Evolutionary conservation across 92 coral and sea anemone species (phyloP).

Genomic region (Epizoanthus illoricatus): DNA sequence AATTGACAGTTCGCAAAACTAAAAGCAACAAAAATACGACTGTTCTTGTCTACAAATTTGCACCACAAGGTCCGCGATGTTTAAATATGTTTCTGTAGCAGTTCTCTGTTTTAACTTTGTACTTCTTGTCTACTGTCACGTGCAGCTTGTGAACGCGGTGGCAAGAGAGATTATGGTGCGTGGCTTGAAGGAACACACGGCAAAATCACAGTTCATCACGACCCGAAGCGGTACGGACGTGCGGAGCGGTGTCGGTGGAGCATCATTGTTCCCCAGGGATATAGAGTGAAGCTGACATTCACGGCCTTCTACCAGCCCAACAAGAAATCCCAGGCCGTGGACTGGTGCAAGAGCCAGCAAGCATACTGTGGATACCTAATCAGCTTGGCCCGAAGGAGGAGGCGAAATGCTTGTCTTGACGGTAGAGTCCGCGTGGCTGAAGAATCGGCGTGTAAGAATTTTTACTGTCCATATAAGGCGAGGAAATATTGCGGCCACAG

Average conservation of each 20-base stretch:
- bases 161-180: neutral
- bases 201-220: neutral
- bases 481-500: slow-evolving; percentile 18
- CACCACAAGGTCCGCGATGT: no score
- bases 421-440: neutral
- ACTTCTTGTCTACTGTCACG: neutral
- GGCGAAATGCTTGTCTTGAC: neutral
- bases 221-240: neutral
- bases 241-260: slow-evolving; percentile 10
- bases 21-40: no score
- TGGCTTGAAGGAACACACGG: slow-evolving; percentile 5
- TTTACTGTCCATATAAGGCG: slow-evolving; percentile 9
- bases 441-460: neutral
- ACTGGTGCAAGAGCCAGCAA: slow-evolving; percentile 13
- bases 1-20: no score
- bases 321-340: neutral
- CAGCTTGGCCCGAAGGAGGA: neutral
- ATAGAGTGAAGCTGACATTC: slow-evolving; percentile 7
- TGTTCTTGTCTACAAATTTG: no score
- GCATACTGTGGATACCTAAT: slow-evolving; percentile 11
- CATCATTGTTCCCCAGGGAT: slow-evolving; percentile 7
- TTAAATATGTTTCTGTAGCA: no score
- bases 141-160: slow-evolving; percentile 12
- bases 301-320: slow-evolving; percentile 17
- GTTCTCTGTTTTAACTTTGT: no score